Percentiles rank a stretch among this genome's conserved stretches.
phyloP scores from a whole-genome alignment of 2,113 vertebrate genomes.

The Narcine bancroftii region DNA sequence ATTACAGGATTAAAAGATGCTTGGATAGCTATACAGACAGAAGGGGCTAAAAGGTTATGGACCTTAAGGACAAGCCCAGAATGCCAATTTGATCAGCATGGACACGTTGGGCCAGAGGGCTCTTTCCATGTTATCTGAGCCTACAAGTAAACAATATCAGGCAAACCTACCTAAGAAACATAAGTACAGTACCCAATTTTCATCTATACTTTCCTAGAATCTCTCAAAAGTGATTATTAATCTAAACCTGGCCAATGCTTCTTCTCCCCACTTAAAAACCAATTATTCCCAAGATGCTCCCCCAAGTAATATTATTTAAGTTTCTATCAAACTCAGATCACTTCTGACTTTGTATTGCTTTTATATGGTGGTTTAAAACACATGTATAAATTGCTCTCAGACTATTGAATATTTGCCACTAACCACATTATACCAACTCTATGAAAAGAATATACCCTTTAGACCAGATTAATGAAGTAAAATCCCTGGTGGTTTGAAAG shows the following conservation, averaged over 20 bases:
- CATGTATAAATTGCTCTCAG: neutral
- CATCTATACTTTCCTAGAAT: neutral
- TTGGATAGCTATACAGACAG: too few species aligned
- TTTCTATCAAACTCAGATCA: neutral
- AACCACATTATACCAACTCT: neutral
- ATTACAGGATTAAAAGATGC: too few species aligned
- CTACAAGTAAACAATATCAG: too few species aligned
- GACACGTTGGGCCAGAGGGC: too few species aligned
- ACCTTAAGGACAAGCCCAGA: too few species aligned
- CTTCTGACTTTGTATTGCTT: constrained; percentile 1
- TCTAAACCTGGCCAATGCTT: neutral
- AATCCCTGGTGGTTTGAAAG: too few species aligned
- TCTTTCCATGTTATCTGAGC: too few species aligned
- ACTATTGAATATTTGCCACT: neutral
- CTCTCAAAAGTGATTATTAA: neutral
- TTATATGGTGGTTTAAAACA: neutral
- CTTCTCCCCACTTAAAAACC: neutral
- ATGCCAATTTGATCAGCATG: too few species aligned
- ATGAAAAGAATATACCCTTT: neutral
- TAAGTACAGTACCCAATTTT: neutral
- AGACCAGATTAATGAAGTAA: neutral
- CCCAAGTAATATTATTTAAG: neutral
- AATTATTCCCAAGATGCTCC: neutral
- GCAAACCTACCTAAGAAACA: neutral
- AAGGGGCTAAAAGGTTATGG: too few species aligned